Base-by-base conservation (phyloP, 2,797 vertebrate genomes). In the Pempheris klunzingeri region DNA sequence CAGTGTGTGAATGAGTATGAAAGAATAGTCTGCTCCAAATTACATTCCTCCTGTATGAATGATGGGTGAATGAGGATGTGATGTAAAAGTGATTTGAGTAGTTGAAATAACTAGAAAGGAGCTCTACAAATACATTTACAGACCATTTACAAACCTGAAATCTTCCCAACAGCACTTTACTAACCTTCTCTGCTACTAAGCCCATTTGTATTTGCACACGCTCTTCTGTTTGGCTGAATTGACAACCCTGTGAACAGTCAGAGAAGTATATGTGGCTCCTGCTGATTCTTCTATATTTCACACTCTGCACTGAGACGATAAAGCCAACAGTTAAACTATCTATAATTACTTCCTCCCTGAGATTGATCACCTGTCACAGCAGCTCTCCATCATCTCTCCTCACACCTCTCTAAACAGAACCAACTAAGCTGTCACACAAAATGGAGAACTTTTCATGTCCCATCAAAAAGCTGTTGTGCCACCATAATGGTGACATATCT, bases 381-480 rank as follows among this genome's bases (percentile, higher is more conserved):
- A 49, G n/a, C 46, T n/a, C 17, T 75, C 71, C 34, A 50, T 71
- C 63, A 72, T 65, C 58, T 26, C 30, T 30, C 62, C 53, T 69
- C 54, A 61, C 26, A 32, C 28, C 22, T 53, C 39, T 58, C 54
- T 47, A 36, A 75, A 77, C 52, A 73, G 58, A 75, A 66, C 36
- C 61, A 41, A 79, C 30, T 28, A 53, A 81, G 59, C 60, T 52
- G 55, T 78, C 55, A 58, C 30, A 62, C 22, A 59, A 53, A 81
- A 71, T 62, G 20, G 49, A 59, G 38, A 61, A 54, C 54, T 68
- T 87, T 81, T 78, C 63, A 57, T 67, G 70, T 64, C 43, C 68
- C 68, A 65, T 85, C 76, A 85, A 73, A 84, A 41, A 69, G 59
- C 57, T 76, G 74, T 66, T 63, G 67, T 61, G 67, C 43, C 62